Evolutionary conservation across 2,888 invertebrate genomes (phyloP), one percentile per base, ranked within the genome.

Genomic region (Parelbella ahira): DNA sequence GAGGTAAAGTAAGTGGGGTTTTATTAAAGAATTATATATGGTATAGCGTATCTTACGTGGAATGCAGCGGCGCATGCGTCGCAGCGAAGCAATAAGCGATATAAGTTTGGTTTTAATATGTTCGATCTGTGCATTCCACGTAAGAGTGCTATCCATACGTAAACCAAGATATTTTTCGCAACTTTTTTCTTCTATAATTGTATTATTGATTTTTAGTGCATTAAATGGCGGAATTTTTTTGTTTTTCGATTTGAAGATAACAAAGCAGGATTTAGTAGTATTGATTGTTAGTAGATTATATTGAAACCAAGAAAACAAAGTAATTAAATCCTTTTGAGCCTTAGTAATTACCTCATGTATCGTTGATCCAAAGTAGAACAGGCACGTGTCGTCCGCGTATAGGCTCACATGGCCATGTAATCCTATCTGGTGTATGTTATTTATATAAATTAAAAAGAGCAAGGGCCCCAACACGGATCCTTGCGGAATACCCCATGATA

Each of bases 1-100:
- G 1, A 44, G 27, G 11, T 47, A 44, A 12, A 21, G 13, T 4
- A 44, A 9, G 7, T 47, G 29, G 7, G 47, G 38, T 20, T 47
- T 44, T 2, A 39, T 27, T 8, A 47, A 21, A 4, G 36, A 30
- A 21, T 39, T 47, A 9, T 43, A 44, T 4, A 47, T 47, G 2
- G 38, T 43, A 29, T 30, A 38, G 11, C 38, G 42, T 28, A 46
- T 5, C 6, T 25, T 8, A 4, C 23, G 24, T 18, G 45, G 39
- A 19, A 15, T 15, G 4, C 15, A 15, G 2, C 15, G 2, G 15
- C 2, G 3, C 4, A 15, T 15, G 15, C 15, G 2, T 3, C 15
- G 15, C 2, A 15, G 15, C 4, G 15, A 15, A 3, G 3, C 15
- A 15, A 15, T 2, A 3, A 15, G 4, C 2, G 4, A 2, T 15